These are phyloP conservation scores for Cantharis lateralis DNA, from an alignment of 2,888 invertebrate genomes.

Conservation along the genomic window DNA sequence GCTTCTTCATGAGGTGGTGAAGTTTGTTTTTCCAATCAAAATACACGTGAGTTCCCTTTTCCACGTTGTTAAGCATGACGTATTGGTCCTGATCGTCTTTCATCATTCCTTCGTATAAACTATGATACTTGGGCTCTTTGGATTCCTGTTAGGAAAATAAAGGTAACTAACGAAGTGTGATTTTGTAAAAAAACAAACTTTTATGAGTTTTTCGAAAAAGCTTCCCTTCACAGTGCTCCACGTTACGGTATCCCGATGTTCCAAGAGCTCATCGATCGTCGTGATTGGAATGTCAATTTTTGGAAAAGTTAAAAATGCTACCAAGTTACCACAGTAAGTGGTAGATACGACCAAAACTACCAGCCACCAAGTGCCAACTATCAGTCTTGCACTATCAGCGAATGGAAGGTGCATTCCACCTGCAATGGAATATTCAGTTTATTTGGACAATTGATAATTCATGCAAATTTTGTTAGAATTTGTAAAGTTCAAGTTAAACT, in stretches of 20 bases:
- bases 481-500: background rate
- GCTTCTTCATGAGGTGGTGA: constrained; percentile 71
- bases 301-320: constrained; percentile 91
- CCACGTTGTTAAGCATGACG: constrained; percentile 63
- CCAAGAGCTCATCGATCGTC: constrained; percentile 68
- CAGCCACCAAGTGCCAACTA: constrained; percentile 92
- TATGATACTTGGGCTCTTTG: constrained; percentile 63
- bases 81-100: constrained; percentile 56
- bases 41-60: constrained; percentile 70
- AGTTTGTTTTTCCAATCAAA: constrained; percentile 84
- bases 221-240: constrained; percentile 80
- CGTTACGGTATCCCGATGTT: constrained; percentile 62
- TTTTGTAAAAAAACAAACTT: constrained; percentile 50
- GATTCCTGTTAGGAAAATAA: constrained; percentile 55
- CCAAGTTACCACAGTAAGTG: constrained; percentile 90
- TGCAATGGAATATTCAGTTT: constrained; percentile 47
- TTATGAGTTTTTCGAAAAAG: constrained; percentile 70
- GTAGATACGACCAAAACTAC: constrained; percentile 87
- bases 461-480: too few species aligned
- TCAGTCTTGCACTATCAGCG: constrained; percentile 82
- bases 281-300: constrained; percentile 76
- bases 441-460: too few species aligned
- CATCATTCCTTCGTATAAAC: constrained; percentile 63
- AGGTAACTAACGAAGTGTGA: background rate
- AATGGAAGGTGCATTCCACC: constrained; percentile 86